These are phyloP conservation scores for Rhinoptilus africanus DNA, from an alignment of 2,113 vertebrate genomes.

Conservation along the genomic window DNA sequence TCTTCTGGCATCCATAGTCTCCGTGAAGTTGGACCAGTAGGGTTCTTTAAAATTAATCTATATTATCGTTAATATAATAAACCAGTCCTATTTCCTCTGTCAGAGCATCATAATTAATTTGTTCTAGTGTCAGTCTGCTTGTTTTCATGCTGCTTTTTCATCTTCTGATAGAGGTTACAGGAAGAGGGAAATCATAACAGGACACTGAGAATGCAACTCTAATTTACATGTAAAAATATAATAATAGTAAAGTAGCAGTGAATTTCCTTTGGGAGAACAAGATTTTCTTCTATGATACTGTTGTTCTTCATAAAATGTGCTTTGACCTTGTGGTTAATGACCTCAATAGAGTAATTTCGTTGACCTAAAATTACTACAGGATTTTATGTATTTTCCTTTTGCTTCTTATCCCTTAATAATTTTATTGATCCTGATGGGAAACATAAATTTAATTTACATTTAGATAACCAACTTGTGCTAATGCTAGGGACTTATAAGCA, in stretches of 20 bases:
- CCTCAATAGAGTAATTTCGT: background rate
- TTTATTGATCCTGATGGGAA: background rate
- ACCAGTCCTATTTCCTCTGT: background rate
- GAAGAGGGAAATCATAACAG: background rate
- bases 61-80: background rate
- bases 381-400: constrained; percentile 3
- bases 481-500: background rate
- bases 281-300: background rate
- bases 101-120: constrained; percentile 26
- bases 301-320: background rate
- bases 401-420: background rate
- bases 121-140: constrained; percentile 4
- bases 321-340: constrained; percentile 13
- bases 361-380: background rate
- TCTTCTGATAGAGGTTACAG: constrained; percentile 14
- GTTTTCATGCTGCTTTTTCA: constrained; percentile 31
- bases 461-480: background rate
- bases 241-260: background rate
- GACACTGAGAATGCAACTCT: background rate
- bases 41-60: constrained; percentile 11
- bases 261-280: constrained; percentile 26
- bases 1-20: background rate
- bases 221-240: constrained; percentile 14
- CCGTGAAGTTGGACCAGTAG: background rate
- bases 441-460: background rate